Base-by-base conservation (phyloP, 2,888 invertebrate genomes). In the Pecten maximus region DNA sequence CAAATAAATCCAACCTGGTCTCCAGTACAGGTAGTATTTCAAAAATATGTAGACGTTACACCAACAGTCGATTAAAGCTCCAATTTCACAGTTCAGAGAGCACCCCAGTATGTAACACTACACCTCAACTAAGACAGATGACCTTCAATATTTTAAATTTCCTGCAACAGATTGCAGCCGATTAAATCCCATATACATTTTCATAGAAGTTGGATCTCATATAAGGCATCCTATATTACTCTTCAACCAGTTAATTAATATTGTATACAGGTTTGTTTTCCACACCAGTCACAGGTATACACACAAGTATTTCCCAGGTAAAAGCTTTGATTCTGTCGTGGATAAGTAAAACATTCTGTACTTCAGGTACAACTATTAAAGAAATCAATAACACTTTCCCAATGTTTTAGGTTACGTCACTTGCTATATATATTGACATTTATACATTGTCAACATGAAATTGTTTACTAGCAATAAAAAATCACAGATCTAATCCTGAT, bases 41-140 rank as follows among this genome's bases (percentile, higher is more conserved):
- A 74, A 35, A 35, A 12, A 2, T 74, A 74, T 74, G 35, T 23
- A 35, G 74, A 28, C 74, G 28, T 35, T 28, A 74, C 1, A 15
- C 10, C 28, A 12, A 35, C 74, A 74, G 12, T 15, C 23, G 74
- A 74, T 74, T 74, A 74, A n/a, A 74, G 74, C 35, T 74, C n/a
- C 74, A 74, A 74, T 74, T 74, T 74, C 74, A 74, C 74, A 28
- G 35, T 74, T 74, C 74, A 74, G 74, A 35, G 35, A 74, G 35
- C 74, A 74, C 74, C 35, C 74, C 12, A 54, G 54, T 54, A 54
- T 23, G 8, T 54, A 74, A 6, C 28, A 6, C 28, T 15, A 74
- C 35, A 74, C 74, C n/a, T n/a, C n/a, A n/a, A n/a, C n/a, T n/a
- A 28, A 28, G 16, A 35, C 28, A 12, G 35, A 8, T 74, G 74